A percentile compares a stretch with the other conserved stretches of the same genome.
These are phyloP conservation scores for Aradus depressus DNA, from an alignment of 2,888 invertebrate species.

Conservation along the genomic window DNA sequence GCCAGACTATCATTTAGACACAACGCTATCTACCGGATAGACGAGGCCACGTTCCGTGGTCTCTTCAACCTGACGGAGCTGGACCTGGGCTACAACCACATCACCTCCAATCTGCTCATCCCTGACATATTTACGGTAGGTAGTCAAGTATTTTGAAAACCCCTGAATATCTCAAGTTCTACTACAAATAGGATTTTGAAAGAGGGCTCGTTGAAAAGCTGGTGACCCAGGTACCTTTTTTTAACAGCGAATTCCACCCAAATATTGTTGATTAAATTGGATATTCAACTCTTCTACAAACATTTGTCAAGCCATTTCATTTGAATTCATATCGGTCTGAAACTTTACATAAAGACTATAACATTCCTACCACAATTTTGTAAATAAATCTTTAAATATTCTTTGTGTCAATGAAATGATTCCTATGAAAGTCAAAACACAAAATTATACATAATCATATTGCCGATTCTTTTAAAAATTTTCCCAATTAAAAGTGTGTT, in stretches of 20 bases:
- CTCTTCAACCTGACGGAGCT: conserved; percentile 50
- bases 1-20: conserved; percentile 46
- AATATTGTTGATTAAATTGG: neutral
- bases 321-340: too few species aligned
- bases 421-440: too few species aligned
- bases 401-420: conserved; percentile 32
- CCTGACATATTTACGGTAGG: conserved; percentile 59
- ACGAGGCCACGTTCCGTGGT: conserved; percentile 49
- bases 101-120: conserved; percentile 47
- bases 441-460: too few species aligned
- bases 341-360: too few species aligned
- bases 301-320: too few species aligned
- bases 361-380: neutral
- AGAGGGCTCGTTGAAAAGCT: neutral
- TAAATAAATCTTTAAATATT: conserved; percentile 29
- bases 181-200: neutral
- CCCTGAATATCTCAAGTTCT: too few species aligned
- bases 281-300: too few species aligned
- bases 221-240: neutral
- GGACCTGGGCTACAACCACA: conserved; percentile 57
- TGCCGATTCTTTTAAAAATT: neutral
- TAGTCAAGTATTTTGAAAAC: too few species aligned
- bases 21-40: conserved; percentile 53
- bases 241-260: neutral
- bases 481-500: conserved; percentile 5